phyloP scores from a whole-genome alignment of 2,888 invertebrate species.

The Melolontha melolontha region DNA sequence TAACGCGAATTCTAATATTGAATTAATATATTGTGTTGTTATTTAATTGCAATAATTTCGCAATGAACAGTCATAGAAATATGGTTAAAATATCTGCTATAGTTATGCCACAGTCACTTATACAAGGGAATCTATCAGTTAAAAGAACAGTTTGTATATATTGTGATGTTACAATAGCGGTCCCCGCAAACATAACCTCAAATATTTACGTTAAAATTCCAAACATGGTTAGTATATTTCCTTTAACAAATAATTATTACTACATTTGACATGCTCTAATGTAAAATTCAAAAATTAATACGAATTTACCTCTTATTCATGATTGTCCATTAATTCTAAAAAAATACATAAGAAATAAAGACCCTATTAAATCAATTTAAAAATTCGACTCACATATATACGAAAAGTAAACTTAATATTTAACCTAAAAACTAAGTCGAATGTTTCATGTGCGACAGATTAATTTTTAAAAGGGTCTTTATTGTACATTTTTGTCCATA shows the following conservation, averaged over 20 bases:
- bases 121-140: too few relatives aligned
- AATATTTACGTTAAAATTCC: too few relatives aligned
- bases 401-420: slow-evolving; percentile 7
- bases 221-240: neutral
- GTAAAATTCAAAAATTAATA: slow-evolving; percentile 1
- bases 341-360: slow-evolving; percentile 41
- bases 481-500: slow-evolving; percentile 12
- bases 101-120: too few relatives aligned
- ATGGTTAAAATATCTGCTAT: too few relatives aligned
- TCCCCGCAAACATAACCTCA: too few relatives aligned
- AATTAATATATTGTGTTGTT: too few relatives aligned
- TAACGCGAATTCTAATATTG: too few relatives aligned
- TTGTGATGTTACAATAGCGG: too few relatives aligned
- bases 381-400: neutral
- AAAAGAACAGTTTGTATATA: too few relatives aligned
- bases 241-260: neutral
- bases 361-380: slow-evolving; percentile 31
- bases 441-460: slow-evolving; percentile 10
- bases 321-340: slow-evolving; percentile 45
- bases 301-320: slow-evolving; percentile 27
- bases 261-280: neutral
- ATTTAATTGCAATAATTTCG: too few relatives aligned
- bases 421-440: slow-evolving; percentile 14
- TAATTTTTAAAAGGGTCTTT: slow-evolving; percentile 40
- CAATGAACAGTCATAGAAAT: too few relatives aligned